phyloP scores from a whole-genome alignment of 2,113 vertebrate genomes.

The Epinephelus moara region DNA sequence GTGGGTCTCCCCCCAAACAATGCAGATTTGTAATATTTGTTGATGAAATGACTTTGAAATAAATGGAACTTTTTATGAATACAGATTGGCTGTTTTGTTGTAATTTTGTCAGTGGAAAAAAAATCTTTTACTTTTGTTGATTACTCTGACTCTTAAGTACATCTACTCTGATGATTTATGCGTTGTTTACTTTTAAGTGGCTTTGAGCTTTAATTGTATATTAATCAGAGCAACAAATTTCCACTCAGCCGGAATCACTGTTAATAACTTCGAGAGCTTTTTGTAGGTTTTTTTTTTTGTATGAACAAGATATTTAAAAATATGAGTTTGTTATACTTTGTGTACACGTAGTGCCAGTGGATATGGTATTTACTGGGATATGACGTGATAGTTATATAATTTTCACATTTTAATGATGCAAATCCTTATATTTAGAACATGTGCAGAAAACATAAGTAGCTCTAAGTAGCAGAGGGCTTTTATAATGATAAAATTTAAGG shows the following conservation, averaged over 20 bases:
- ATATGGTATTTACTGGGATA: background rate
- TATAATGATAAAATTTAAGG: no score
- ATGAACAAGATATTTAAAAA: background rate
- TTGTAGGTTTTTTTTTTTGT: background rate
- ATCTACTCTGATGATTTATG: constrained; percentile 8
- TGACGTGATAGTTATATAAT: no score
- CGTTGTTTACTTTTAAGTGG: constrained; percentile 22
- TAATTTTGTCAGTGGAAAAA: background rate
- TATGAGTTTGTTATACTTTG: background rate
- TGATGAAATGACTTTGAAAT: constrained; percentile 76
- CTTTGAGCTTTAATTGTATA: constrained; percentile 33
- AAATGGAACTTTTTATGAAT: constrained; percentile 75
- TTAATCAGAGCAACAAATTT: constrained; percentile 32
- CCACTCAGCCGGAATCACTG: constrained; percentile 32
- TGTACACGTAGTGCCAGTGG: background rate
- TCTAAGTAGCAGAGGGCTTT: no score
- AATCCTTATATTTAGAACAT: background rate
- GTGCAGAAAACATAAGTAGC: no score
- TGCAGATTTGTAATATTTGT: constrained; percentile 73
- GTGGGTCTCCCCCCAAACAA: constrained; percentile 29
- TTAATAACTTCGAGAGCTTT: constrained; percentile 48
- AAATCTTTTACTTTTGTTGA: constrained; percentile 22
- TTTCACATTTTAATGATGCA: background rate
- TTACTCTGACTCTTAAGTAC: constrained; percentile 23
- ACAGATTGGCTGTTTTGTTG: constrained; percentile 45